Base-by-base conservation (phyloP, 2,113 vertebrate species). In the rat (Rattus norvegicus) region DNA sequence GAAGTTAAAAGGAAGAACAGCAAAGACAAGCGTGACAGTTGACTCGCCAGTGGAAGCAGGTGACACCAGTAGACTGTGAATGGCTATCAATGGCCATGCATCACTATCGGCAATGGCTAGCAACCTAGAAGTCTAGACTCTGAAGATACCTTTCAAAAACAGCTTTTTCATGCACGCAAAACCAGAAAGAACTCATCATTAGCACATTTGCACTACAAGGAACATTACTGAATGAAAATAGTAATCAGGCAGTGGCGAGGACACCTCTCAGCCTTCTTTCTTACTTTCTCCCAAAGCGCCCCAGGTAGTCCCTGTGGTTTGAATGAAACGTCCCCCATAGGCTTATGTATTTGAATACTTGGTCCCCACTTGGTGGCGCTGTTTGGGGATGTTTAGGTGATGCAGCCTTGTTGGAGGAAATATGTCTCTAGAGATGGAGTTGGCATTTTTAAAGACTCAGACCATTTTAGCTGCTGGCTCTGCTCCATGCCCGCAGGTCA, bases 111-210 rank as follows among this genome's bases (percentile, higher is more conserved):
- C 56, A 84, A 4, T 7, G 59, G 17, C 28, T 39, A 36, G 39
- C 75, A 56, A 54, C n/a, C 87, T 69, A 85, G 43, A 93, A 91
- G 76, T 92, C 75, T 75, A 85, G 20, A 61, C 17, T 65, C 49
- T 33, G 47, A 88, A 80, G 73, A 80, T 36, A 88, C n/a, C 36
- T 59, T 86, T 85, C 36, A 84, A 63, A 94, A 61, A 22, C 30
- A 67, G 56, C 83, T 47, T 81, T 91, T 65, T 70, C 67, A 92
- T 76, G 56, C 30, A n/a, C 79, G 43, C 61, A 70, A 89, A 92
- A 79, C 10, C 88, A 88, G 61, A 86, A 79, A 92, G 26, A 90
- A 81, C 30, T 90, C 39, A 59, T 52, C 39, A 59, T 72, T 30
- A 96, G 26, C 39, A 91, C 63, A 79, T 33, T 30, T 67, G 11